Conservation (phyloP, 2,888 invertebrate species). For the Philereme transversata region DNA sequence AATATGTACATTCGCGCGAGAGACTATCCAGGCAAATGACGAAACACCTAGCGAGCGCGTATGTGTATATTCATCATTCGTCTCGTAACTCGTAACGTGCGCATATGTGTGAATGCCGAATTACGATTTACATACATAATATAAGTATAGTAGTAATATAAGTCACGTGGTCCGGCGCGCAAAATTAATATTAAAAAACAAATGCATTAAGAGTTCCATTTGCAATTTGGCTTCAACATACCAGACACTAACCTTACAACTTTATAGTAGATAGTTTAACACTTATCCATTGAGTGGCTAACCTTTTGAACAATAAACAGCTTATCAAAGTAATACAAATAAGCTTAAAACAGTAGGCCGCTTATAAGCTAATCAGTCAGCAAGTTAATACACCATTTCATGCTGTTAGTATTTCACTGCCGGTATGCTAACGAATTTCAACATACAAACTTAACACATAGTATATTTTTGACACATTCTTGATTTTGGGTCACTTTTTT, state of each 20-base stretch:
- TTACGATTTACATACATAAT: too few relatives aligned
- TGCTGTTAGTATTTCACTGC: conserved; percentile 6
- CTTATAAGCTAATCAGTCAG: conserved; percentile 42
- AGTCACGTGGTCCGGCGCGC: too few relatives aligned
- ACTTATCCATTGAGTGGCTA: background rate
- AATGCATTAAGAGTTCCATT: conserved; percentile 2
- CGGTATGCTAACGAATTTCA: background rate
- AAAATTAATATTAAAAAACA: background rate
- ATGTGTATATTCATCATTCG: too few relatives aligned
- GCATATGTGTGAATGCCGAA: too few relatives aligned
- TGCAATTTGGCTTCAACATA: conserved; percentile 6
- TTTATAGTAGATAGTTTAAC: conserved; percentile 3
- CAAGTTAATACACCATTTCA: conserved; percentile 3
- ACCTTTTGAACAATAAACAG: conserved; percentile 7
- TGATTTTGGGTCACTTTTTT: background rate
- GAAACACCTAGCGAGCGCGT: too few relatives aligned
- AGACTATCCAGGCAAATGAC: too few relatives aligned
- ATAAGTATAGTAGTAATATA: too few relatives aligned
- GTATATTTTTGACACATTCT: background rate
- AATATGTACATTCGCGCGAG: too few relatives aligned
- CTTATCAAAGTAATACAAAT: conserved; percentile 7
- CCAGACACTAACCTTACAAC: conserved; percentile 4
- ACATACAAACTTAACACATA: background rate
- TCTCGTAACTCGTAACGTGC: too few relatives aligned
- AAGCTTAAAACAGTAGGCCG: conserved; percentile 38